Evolutionary conservation across 2,888 invertebrate species (phyloP).

Genomic region (Melipona beecheii): DNA sequence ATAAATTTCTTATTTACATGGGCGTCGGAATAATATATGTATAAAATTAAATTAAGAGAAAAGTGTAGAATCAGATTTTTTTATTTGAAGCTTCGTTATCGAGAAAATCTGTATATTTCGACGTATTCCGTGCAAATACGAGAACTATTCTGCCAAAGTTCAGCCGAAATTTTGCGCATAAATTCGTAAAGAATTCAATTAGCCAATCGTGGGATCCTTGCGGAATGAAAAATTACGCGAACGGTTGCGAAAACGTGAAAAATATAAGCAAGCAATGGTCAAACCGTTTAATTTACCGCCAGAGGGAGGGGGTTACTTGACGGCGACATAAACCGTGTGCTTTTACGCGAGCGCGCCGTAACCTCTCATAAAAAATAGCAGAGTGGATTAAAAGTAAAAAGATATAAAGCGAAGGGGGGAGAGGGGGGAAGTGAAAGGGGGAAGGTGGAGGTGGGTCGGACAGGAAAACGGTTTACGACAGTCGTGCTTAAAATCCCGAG

Average conservation of each 20-base stretch:
- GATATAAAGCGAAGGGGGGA: too few relatives aligned
- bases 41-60: too few relatives aligned
- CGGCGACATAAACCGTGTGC: neutral
- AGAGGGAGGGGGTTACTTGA: fast-evolving
- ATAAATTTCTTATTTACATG: too few relatives aligned
- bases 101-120: too few relatives aligned
- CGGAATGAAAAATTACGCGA: neutral
- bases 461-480: constrained; percentile 15
- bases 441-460: neutral
- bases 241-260: neutral
- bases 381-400: constrained; percentile 10
- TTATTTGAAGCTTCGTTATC: too few relatives aligned
- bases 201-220: neutral
- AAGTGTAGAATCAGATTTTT: too few relatives aligned
- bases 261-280: neutral
- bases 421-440: neutral
- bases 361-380: neutral
- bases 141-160: fast-evolving
- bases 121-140: neutral
- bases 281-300: neutral
- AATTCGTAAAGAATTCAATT: neutral
- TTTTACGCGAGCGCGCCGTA: neutral
- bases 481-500: neutral
- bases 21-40: too few relatives aligned
- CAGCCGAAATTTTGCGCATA: too few relatives aligned